phyloP scores from a whole-genome alignment of 2,113 vertebrate species.

The Microcebus murinus region DNA sequence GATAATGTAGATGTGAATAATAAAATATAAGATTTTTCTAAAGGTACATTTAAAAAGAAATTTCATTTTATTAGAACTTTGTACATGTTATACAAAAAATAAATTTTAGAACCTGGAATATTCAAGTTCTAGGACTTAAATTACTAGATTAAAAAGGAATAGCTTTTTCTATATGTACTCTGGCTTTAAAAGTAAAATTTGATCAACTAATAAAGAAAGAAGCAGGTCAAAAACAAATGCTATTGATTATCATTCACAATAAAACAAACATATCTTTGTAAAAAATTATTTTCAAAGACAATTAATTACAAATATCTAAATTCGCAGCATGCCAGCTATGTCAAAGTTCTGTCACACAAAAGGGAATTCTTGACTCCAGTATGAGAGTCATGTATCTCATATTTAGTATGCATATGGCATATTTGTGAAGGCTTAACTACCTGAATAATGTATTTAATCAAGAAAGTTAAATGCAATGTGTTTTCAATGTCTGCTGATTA shows the following conservation, averaged over 20 bases:
- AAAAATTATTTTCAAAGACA: slow-evolving; percentile 20
- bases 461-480: slow-evolving; percentile 70
- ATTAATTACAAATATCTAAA: slow-evolving; percentile 41
- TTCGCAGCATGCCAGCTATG: background rate
- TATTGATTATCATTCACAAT: background rate
- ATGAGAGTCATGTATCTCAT: background rate
- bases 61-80: no score
- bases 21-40: background rate
- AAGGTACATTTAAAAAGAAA: background rate
- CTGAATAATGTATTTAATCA: slow-evolving; percentile 84
- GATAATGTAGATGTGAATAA: background rate
- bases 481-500: slow-evolving; percentile 76
- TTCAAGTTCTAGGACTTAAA: background rate
- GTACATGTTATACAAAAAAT: background rate
- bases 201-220: background rate
- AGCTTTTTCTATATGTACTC: background rate
- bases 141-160: background rate
- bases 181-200: slow-evolving; percentile 36
- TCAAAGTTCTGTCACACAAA: slow-evolving; percentile 48
- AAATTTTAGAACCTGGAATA: background rate
- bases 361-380: slow-evolving; percentile 24
- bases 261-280: background rate
- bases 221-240: background rate
- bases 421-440: slow-evolving; percentile 64
- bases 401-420: slow-evolving; percentile 66